These are phyloP conservation scores for Rynchops niger DNA, from an alignment of 2,113 vertebrate genomes.

Conservation along the genomic window DNA sequence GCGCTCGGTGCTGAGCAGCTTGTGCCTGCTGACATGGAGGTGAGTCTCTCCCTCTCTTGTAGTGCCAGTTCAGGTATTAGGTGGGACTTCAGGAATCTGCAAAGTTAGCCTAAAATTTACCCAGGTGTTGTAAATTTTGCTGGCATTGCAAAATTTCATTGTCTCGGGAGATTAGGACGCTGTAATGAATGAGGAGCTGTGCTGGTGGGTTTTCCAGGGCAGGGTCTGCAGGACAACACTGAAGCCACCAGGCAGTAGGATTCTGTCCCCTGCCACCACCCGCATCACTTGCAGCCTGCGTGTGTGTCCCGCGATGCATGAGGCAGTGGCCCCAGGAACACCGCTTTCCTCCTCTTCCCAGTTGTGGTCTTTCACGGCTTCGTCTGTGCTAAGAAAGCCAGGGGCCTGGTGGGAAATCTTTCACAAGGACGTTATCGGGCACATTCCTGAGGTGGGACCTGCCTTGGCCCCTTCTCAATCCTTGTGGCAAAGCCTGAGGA, in stretches of 20 bases:
- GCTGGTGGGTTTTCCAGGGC: background rate
- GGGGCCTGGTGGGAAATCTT: background rate
- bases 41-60: background rate
- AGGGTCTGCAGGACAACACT: background rate
- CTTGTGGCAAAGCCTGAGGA: background rate
- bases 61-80: background rate
- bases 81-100: background rate
- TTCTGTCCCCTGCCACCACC: background rate
- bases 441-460: rapidly evolving
- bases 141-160: background rate
- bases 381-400: background rate
- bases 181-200: background rate
- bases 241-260: background rate
- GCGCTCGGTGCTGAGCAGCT: background rate
- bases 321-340: background rate
- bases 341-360: background rate
- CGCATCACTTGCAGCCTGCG: background rate
- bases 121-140: background rate
- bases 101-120: background rate
- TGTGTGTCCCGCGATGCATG: too few species aligned
- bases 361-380: background rate
- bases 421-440: background rate
- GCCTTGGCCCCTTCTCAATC: background rate
- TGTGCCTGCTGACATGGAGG: background rate
- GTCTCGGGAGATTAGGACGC: background rate